phyloP scores from a whole-genome alignment of 2,888 invertebrate species.

The Caenorhabditis sp. region DNA sequence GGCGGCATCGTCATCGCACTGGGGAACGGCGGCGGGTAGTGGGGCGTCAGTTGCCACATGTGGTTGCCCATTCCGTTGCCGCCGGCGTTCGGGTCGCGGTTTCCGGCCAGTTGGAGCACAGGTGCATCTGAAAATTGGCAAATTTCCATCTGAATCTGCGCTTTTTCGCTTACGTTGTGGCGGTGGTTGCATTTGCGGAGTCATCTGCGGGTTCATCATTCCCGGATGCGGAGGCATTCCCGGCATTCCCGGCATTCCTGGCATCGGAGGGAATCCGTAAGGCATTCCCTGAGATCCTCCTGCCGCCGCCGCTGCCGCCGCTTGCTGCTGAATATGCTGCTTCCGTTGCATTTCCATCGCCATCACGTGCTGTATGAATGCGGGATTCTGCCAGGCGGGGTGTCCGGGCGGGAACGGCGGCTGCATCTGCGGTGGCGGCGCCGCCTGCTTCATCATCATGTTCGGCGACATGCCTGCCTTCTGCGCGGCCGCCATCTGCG shows the following conservation, averaged over 20 bases:
- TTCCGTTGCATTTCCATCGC: slow-evolving; percentile 23
- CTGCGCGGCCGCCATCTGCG: slow-evolving; percentile 12
- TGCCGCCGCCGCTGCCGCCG: not conserved
- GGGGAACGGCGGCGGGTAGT: slow-evolving; percentile 47
- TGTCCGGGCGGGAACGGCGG: slow-evolving; percentile 21
- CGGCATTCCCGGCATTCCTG: slow-evolving; percentile 23
- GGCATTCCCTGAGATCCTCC: slow-evolving; percentile 11
- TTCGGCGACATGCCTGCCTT: slow-evolving; percentile 22
- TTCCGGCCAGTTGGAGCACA: not conserved
- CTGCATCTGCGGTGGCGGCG: slow-evolving; percentile 9
- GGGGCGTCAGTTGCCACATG: slow-evolving; percentile 46
- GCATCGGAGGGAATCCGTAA: slow-evolving; percentile 4
- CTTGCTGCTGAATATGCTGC: too few relatives aligned
- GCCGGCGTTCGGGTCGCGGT: not conserved
- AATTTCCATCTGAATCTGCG: not conserved
- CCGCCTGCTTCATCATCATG: slow-evolving; percentile 10
- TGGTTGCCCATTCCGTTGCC: slow-evolving; percentile 8
- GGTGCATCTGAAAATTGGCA: not conserved
- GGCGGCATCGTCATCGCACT: too few relatives aligned
- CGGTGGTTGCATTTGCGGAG: not conserved
- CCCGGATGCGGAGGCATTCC: slow-evolving; percentile 14
- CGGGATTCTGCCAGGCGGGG: slow-evolving; percentile 12
- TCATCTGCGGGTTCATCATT: slow-evolving; percentile 14
- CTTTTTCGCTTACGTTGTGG: not conserved
- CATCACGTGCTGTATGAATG: slow-evolving; percentile 28